These are phyloP conservation scores for Dasypus novemcinctus DNA, from an alignment of 2,113 vertebrate genomes.

Conservation along the genomic window DNA sequence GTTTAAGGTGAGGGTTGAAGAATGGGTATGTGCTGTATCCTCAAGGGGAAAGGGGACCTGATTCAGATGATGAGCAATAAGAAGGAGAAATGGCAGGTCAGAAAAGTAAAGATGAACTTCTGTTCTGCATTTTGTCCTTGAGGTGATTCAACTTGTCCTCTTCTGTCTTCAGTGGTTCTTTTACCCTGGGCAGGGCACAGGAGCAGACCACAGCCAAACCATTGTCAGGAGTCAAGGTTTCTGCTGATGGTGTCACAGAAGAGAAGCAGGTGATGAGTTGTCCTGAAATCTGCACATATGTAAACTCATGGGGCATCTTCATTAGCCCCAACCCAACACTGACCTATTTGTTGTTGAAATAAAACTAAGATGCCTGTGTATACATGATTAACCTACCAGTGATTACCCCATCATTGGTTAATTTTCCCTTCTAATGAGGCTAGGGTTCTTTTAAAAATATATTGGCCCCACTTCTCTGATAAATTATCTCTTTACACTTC, in stretches of 20 bases:
- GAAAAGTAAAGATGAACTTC: background rate
- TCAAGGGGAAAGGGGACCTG: background rate
- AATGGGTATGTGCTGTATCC: no score
- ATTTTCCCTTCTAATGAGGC: background rate
- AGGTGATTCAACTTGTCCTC: background rate
- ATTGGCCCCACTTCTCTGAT: background rate
- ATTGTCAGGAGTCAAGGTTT: background rate
- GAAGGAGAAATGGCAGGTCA: background rate
- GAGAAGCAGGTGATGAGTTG: background rate
- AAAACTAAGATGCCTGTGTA: background rate
- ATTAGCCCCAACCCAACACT: background rate
- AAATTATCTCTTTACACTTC: background rate
- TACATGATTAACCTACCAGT: background rate
- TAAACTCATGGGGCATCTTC: background rate
- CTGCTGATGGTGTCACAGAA: background rate
- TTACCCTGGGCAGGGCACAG: accelerated
- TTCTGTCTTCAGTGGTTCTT: background rate
- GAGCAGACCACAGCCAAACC: background rate
- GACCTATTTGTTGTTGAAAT: background rate
- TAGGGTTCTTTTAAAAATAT: background rate
- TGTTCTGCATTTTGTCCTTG: background rate
- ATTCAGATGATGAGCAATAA: background rate
- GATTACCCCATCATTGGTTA: background rate
- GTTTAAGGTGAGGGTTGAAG: background rate
- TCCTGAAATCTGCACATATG: background rate